Base-by-base conservation (phyloP, 2,888 invertebrate species). In the Dioctria linearis region DNA sequence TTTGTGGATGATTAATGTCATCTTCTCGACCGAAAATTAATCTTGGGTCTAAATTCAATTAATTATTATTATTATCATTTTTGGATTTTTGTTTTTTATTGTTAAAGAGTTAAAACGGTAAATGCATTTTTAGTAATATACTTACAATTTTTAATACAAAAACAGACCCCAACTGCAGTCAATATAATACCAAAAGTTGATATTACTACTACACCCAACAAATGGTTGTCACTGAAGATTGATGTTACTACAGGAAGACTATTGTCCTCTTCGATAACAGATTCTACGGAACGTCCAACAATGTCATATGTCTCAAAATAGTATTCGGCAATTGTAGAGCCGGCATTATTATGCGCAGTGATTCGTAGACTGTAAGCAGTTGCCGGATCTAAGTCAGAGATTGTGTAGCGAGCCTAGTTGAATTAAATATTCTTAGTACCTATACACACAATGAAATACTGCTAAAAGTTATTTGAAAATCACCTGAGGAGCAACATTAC, bases 341-440 rank as follows among this genome's bases (percentile, higher is more conserved):
- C 93, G 4, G 93, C 93, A 85, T 92, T 91, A 85, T 92, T 93
- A 85, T 91, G 90, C 1, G 93, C 93, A 3, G 91, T 91, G 46
- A 93, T 90, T 9, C 91, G 90, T 66, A 91, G 85, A 83, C 90
- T 90, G 84, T 91, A 91, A 37, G 89, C 87, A 9, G 90, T 89
- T 61, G 90, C 90, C 25, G 91, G 90, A 79, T 90, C 90, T 80
- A 91, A 85, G 80, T 91, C 90, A 3, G 90, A 89, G 83, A 91
- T 90, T 8, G 88, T 88, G 79, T 87, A 88, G 0, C 90, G 87
- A 43, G 88, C 88, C 86, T 90, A 82, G 9, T 78, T 51, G 11
- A 3, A 51, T 4, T 61, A 39, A 65, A 65, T 65, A 69, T 13
- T 46, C 5, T 54, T 71, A 13, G n/a, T 80, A 78, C 57, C 51